Conservation (phyloP, 2,888 invertebrate species). For the Dryadula phaetusa region DNA sequence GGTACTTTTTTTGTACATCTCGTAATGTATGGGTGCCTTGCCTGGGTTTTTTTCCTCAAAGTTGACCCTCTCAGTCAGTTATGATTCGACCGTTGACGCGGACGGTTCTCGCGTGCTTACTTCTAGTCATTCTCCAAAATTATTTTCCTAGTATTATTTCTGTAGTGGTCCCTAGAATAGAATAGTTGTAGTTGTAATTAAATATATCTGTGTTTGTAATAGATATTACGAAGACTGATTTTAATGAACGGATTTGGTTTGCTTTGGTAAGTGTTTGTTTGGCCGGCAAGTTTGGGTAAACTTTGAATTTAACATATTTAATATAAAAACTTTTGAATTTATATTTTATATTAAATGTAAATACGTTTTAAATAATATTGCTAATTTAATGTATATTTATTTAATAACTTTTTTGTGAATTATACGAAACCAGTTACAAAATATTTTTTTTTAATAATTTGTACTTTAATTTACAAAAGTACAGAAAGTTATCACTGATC, state of each 20-base stretch:
- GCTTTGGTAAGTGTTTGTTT: conserved; percentile 72
- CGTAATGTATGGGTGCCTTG: conserved; percentile 81
- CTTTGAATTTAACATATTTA: conserved; percentile 13
- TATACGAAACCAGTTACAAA: neutral
- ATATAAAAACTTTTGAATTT: neutral
- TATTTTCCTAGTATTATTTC: conserved; percentile 54
- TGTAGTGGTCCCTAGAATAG: conserved; percentile 45
- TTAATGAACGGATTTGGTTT: conserved; percentile 83
- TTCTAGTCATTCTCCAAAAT: conserved; percentile 83
- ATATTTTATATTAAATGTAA: neutral
- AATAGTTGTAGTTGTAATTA: conserved; percentile 55
- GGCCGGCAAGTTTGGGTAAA: neutral
- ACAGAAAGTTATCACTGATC: conserved; percentile 32
- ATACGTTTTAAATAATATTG: too few relatives aligned
- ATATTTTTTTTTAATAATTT: neutral
- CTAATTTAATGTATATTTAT: too few relatives aligned
- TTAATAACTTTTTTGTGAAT: neutral
- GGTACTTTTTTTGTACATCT: conserved; percentile 83
- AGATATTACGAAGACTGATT: conserved; percentile 52
- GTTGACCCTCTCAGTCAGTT: conserved; percentile 79
- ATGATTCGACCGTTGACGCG: conserved; percentile 77
- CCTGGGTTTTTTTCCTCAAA: conserved; percentile 76
- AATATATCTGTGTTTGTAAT: conserved; percentile 56
- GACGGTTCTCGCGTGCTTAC: conserved; percentile 70
- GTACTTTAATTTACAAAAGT: neutral